These are phyloP conservation scores for Cairina moschata DNA, from an alignment of 2,113 vertebrate species.

Conservation along the genomic window DNA sequence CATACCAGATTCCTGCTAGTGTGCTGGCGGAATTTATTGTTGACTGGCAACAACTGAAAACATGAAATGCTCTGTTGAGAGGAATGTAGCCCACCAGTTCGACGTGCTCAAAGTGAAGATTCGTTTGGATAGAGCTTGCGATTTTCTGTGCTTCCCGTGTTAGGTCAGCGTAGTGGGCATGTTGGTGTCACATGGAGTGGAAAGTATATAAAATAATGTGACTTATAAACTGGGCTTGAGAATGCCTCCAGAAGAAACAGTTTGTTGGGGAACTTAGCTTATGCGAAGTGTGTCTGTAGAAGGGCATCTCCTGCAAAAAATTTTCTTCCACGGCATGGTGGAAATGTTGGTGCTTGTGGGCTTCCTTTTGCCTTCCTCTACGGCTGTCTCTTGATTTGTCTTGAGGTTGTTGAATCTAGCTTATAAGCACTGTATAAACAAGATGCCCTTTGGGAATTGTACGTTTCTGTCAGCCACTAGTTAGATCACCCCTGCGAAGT, in stretches of 20 bases:
- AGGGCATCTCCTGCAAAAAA: not conserved
- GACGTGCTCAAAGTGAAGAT: not conserved
- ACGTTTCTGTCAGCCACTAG: not conserved
- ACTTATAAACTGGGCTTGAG: not conserved
- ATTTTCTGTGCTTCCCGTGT: not conserved
- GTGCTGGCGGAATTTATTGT: not conserved
- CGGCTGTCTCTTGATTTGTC: not conserved
- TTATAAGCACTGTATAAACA: not conserved
- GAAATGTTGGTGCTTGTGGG: rapidly evolving
- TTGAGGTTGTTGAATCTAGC: not conserved
- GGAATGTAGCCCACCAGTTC: not conserved
- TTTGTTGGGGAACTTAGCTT: not conserved
- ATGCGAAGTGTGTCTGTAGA: not conserved
- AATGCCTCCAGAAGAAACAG: not conserved
- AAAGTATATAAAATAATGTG: not conserved
- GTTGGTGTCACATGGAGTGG: not conserved
- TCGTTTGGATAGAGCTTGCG: not conserved
- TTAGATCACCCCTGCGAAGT: not conserved
- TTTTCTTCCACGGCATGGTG: not conserved
- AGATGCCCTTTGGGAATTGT: not conserved
- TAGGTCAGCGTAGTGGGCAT: not conserved
- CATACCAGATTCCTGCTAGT: not conserved
- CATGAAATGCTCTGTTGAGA: not conserved
- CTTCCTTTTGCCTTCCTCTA: not conserved
- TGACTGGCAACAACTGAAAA: not conserved